phyloP scores from a whole-genome alignment of 2,888 invertebrate genomes.

The Lysandra bellargus region DNA sequence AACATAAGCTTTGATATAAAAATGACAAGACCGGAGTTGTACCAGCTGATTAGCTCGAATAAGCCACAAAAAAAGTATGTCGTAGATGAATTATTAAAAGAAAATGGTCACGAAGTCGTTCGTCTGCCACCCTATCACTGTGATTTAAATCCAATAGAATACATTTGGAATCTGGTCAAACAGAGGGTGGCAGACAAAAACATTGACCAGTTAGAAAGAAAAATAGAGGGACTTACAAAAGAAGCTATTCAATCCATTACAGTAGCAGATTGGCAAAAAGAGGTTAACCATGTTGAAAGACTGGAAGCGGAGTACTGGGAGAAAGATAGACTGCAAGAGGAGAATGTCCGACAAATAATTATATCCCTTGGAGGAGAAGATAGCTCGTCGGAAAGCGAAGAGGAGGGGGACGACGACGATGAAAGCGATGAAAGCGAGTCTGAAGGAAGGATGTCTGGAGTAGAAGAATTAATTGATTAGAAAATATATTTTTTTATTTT shows the following conservation, averaged over 20 bases:
- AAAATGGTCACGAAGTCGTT: slow-evolving; percentile 44
- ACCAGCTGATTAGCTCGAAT: not conserved
- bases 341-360: slow-evolving; percentile 35
- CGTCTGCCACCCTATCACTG: slow-evolving; percentile 8
- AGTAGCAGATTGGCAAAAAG: slow-evolving; percentile 41
- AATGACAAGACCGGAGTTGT: slow-evolving; percentile 17
- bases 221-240: slow-evolving; percentile 42
- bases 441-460: not conserved
- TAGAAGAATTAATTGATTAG: slow-evolving; percentile 1
- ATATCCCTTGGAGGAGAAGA: slow-evolving; percentile 36
- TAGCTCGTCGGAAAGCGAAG: not conserved
- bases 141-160: slow-evolving; percentile 32
- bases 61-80: slow-evolving; percentile 25
- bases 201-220: slow-evolving; percentile 42
- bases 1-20: not conserved
- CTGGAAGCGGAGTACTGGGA: slow-evolving; percentile 32
- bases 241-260: slow-evolving; percentile 41
- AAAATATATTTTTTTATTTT: not conserved
- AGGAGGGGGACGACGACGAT: not conserved
- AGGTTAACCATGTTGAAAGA: slow-evolving; percentile 39
- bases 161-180: slow-evolving; percentile 45
- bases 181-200: slow-evolving; percentile 48
- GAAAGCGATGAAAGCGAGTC: not conserved
- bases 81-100: slow-evolving; percentile 35
- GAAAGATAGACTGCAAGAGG: slow-evolving; percentile 30